Conservation (phyloP, 2,797 vertebrate species). For the Buphagus erythrorhynchus region DNA sequence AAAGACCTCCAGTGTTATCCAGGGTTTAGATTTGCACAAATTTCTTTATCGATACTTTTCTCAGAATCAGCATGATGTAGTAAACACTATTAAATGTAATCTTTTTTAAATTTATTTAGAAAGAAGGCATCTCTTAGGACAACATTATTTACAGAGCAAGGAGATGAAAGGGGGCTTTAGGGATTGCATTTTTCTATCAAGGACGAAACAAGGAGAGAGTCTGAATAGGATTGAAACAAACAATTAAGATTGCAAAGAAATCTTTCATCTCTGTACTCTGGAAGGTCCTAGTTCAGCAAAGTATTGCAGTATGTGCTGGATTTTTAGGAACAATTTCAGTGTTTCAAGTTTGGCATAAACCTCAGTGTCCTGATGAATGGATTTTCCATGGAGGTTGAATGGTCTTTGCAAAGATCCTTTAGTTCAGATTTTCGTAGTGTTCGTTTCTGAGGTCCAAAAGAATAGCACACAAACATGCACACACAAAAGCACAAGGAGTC, state of each 20-base stretch:
- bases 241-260: neutral
- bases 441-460: neutral
- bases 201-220: neutral
- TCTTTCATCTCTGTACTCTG: neutral
- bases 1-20: neutral
- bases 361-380: neutral
- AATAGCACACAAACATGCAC: neutral
- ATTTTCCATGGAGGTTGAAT: neutral
- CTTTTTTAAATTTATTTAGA: neutral
- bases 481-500: neutral
- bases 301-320: neutral
- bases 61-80: neutral
- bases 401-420: neutral
- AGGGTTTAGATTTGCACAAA: neutral
- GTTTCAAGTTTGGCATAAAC: neutral
- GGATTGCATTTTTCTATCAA: neutral
- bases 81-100: neutral
- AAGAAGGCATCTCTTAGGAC: neutral
- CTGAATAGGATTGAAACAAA: neutral
- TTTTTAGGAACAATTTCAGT: neutral
- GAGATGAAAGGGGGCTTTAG: neutral
- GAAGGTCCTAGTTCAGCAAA: neutral
- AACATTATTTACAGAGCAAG: neutral
- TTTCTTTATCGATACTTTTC: neutral
- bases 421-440: neutral